These are phyloP conservation scores for Crocuta crocuta DNA, from an alignment of 2,113 vertebrate species.

Conservation along the genomic window DNA sequence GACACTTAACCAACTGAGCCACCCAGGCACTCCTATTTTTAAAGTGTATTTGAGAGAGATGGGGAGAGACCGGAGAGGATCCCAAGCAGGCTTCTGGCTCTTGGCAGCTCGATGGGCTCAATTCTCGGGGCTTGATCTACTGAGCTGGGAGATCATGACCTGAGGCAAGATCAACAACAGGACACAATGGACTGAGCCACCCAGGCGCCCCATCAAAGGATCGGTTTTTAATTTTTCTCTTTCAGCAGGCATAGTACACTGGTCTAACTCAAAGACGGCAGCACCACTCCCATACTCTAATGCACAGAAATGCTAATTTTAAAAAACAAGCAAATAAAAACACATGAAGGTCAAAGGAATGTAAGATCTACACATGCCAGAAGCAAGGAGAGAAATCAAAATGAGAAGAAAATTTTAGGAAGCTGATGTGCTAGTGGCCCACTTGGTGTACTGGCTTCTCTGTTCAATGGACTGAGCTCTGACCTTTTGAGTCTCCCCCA, in stretches of 20 bases:
- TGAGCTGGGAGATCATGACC: too few species aligned
- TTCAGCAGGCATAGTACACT: slow-evolving; percentile 1
- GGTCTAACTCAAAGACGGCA: background rate
- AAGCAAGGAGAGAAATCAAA: background rate
- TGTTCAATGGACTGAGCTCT: too few species aligned
- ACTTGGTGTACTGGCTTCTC: background rate
- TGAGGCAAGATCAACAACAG: too few species aligned
- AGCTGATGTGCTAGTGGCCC: background rate
- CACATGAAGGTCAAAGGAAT: background rate
- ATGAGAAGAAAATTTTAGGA: background rate
- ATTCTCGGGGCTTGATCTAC: too few species aligned
- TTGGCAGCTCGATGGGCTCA: too few species aligned
- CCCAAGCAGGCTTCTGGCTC: too few species aligned
- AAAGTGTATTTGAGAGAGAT: too few species aligned
- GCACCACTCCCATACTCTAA: background rate
- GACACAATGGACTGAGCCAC: too few species aligned
- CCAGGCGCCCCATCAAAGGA: background rate
- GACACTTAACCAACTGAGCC: too few species aligned
- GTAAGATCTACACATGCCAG: background rate
- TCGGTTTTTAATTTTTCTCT: slow-evolving; percentile 12
- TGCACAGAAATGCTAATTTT: background rate
- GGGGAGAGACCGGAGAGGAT: too few species aligned
- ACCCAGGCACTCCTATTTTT: too few species aligned
- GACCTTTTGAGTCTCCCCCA: background rate
- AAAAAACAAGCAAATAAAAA: background rate